Evolutionary conservation across 2,888 invertebrate genomes (phyloP).

Genomic region (Caenorhabditis panamensis): DNA sequence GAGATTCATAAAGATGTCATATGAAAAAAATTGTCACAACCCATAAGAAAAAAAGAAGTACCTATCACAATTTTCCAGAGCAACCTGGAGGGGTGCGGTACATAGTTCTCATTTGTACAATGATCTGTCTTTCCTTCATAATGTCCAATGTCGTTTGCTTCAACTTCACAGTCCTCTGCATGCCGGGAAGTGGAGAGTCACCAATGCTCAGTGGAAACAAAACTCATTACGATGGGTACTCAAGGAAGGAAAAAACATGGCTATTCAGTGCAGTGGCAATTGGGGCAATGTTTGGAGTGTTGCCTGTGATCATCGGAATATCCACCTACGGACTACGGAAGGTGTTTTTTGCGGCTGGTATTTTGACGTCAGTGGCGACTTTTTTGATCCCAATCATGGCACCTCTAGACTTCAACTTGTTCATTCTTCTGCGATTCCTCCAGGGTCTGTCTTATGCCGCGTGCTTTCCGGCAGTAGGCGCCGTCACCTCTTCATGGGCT

Average conservation of each 20-base stretch:
- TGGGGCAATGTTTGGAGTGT: slow-evolving; percentile 77
- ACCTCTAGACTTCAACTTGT: slow-evolving; percentile 49
- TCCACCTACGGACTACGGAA: slow-evolving; percentile 72
- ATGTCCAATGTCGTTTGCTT: slow-evolving; percentile 80
- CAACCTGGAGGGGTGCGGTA: slow-evolving; percentile 61
- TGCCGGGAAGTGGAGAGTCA: slow-evolving; percentile 67
- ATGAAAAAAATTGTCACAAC: no score
- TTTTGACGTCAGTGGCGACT: slow-evolving; percentile 65
- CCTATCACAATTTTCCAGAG: no score
- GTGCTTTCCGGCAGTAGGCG: slow-evolving; percentile 67
- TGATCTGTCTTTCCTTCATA: slow-evolving; percentile 76
- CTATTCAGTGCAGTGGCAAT: slow-evolving; percentile 79
- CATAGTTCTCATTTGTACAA: slow-evolving; percentile 72
- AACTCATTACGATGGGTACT: slow-evolving; percentile 72
- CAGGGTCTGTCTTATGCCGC: slow-evolving; percentile 68
- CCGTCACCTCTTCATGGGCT: slow-evolving; percentile 69
- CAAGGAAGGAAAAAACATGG: slow-evolving; percentile 70
- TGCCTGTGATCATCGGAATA: slow-evolving; percentile 74
- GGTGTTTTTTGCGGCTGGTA: slow-evolving; percentile 69
- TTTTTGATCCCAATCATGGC: slow-evolving; percentile 66
- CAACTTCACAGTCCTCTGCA: slow-evolving; percentile 78
- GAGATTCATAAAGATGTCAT: no score
- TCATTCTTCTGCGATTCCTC: slow-evolving; percentile 64
- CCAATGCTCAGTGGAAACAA: slow-evolving; percentile 44
- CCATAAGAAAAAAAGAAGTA: not conserved